These are phyloP conservation scores for Agonopterix subpropinquella DNA, from an alignment of 2,888 invertebrate species.

Conservation along the genomic window DNA sequence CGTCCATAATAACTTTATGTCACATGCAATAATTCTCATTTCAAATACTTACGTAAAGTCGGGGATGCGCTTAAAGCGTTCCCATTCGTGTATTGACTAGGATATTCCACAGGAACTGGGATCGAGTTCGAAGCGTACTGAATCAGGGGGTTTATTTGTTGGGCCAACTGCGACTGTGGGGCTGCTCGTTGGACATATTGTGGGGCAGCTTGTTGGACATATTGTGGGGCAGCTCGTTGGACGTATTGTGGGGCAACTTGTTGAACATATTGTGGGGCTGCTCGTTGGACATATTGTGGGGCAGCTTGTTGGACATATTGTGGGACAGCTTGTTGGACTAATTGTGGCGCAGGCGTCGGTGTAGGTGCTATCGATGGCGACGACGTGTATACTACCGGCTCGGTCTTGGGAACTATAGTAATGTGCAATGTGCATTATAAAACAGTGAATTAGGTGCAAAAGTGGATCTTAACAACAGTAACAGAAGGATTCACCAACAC, in stretches of 20 bases:
- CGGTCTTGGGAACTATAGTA: too few relatives aligned
- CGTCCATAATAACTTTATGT: too few relatives aligned
- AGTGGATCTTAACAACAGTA: too few relatives aligned
- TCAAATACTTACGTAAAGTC: too few relatives aligned
- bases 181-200: background rate
- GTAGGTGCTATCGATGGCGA: background rate
- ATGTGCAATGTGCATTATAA: too few relatives aligned
- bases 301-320: background rate
- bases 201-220: background rate
- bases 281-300: background rate
- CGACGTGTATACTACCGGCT: too few relatives aligned
- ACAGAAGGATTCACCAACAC: too few relatives aligned
- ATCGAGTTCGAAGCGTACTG: conserved; percentile 43
- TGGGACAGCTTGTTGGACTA: background rate
- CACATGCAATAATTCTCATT: too few relatives aligned
- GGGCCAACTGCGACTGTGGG: conserved; percentile 15
- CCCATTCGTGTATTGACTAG: conserved; percentile 8
- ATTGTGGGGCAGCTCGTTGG: background rate
- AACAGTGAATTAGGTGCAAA: too few relatives aligned
- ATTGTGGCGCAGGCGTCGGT: background rate
- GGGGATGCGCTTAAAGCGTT: too few relatives aligned
- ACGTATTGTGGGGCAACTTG: background rate
- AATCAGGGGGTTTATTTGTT: conserved; percentile 16
- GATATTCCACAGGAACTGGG: conserved; percentile 54
- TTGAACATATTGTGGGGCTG: background rate